Evolutionary conservation across 2,797 vertebrate species (phyloP), one percentile per base, ranked within the genome.

Genomic region (Tokudaia tokunoshimensis): DNA sequence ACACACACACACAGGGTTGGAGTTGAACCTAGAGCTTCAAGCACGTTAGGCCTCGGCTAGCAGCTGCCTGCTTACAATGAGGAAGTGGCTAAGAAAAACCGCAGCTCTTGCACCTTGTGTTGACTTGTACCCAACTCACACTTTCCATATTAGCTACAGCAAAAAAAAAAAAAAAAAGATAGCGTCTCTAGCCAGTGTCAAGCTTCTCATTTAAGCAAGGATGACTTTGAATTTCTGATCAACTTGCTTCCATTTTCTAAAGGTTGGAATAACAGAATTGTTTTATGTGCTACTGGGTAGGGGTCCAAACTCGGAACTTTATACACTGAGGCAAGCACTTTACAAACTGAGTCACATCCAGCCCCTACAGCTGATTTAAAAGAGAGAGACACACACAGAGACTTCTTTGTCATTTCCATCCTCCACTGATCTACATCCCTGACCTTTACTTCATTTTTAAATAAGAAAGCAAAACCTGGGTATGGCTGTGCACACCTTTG

Each of bases 21-120:
- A 20, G 37, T 22, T n/a, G 55, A 83, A 81, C 79, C 52, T 41
- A 74, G n/a, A 65, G 26, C 8, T 52, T 81, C n/a, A 50, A 70
- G 63, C 31, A 26, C 24, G 19, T 15, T 52, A 67, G 61, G 17
- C 29, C 57, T 15, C 67, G 5, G 41, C 61, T 50, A 94, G 81
- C 11, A 75, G 86, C 31, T 89, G 70, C 57, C 57, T 86, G 87
- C 55, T 97, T 55, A 85, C 81, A 67, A 3, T 89, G 50, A 96
- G n/a, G 86, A 93, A 90, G 29, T 19, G 57, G 12, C 61, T 83
- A 95, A 91, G 94, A 90, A 47, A 85, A 84, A 50, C 82, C 82
- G 7, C 59, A 65, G 29, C 41, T 44, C 57, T 83, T 84, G 78
- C 17, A 86, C 11, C 37, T 57, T 76, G 79, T 24, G 29, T 9